Percentiles rank a stretch among this genome's conserved stretches.
Evolutionary conservation across 2,797 vertebrate species (phyloP).

Genomic region (Otolemur crassicaudatus): DNA sequence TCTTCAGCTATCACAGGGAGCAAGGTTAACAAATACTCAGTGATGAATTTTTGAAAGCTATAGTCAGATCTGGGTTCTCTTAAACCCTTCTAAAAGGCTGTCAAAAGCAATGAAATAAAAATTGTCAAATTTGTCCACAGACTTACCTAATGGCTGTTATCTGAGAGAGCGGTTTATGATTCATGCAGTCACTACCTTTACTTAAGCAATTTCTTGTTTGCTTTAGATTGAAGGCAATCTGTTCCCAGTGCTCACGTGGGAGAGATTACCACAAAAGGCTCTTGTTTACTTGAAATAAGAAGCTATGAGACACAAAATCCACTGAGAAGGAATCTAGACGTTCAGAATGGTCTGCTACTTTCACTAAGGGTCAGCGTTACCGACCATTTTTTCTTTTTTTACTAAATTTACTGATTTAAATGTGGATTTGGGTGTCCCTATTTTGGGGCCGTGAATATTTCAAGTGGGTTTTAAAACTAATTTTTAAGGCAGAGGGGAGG

Average conservation of each 20-base stretch:
- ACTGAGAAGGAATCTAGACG: neutral
- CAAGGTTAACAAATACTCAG: slow-evolving; percentile 89
- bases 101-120: slow-evolving; percentile 84
- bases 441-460: neutral
- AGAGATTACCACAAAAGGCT: slow-evolving; percentile 79
- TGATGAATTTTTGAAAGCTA: slow-evolving; percentile 89
- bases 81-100: slow-evolving; percentile 82
- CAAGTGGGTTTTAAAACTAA: slow-evolving; percentile 19
- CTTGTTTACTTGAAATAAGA: slow-evolving; percentile 73
- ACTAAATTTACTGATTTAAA: neutral
- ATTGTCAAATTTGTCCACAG: slow-evolving; percentile 85
- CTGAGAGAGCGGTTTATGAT: slow-evolving; percentile 84
- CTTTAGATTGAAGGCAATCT: slow-evolving; percentile 77
- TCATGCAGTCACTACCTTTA: slow-evolving; percentile 82
- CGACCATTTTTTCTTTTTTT: neutral
- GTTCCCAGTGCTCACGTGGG: slow-evolving; percentile 79
- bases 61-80: slow-evolving; percentile 84
- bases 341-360: neutral
- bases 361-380: neutral
- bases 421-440: neutral
- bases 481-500: slow-evolving; percentile 9
- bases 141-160: slow-evolving; percentile 84
- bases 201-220: slow-evolving; percentile 84
- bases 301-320: slow-evolving; percentile 71
- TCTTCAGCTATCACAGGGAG: slow-evolving; percentile 84